Conservation (phyloP, 2,113 vertebrate species). For the Tiliqua scincoides region DNA sequence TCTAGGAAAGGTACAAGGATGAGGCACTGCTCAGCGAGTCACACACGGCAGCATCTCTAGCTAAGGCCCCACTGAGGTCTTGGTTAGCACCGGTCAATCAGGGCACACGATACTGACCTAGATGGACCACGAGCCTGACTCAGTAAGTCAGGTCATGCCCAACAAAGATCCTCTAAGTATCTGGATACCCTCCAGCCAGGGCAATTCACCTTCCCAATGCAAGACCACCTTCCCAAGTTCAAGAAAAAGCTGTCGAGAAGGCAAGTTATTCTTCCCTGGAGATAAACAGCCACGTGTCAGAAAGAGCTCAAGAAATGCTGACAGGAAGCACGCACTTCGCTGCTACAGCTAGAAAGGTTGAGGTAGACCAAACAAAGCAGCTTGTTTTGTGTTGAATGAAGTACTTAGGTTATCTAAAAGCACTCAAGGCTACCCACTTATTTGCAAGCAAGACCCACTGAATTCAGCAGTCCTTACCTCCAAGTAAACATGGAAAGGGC, state of each 20-base stretch:
- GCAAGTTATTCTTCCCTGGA: fast-evolving
- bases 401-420: neutral
- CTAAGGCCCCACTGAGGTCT: neutral
- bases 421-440: neutral
- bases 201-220: neutral
- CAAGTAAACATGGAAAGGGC: neutral
- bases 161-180: neutral
- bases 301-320: neutral
- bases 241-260: neutral
- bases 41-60: no score
- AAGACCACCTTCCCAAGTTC: neutral
- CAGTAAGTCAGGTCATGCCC: neutral
- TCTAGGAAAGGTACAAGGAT: no score
- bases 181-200: neutral
- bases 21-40: neutral
- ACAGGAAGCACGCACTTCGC: fast-evolving
- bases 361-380: neutral
- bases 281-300: fast-evolving
- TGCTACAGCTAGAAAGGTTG: neutral
- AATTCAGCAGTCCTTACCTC: neutral
- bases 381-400: neutral
- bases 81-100: neutral
- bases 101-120: neutral
- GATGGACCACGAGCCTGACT: neutral
- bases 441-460: neutral